Conservation (phyloP, 2,797 vertebrate genomes). For the Gephyroberyx darwinii region DNA sequence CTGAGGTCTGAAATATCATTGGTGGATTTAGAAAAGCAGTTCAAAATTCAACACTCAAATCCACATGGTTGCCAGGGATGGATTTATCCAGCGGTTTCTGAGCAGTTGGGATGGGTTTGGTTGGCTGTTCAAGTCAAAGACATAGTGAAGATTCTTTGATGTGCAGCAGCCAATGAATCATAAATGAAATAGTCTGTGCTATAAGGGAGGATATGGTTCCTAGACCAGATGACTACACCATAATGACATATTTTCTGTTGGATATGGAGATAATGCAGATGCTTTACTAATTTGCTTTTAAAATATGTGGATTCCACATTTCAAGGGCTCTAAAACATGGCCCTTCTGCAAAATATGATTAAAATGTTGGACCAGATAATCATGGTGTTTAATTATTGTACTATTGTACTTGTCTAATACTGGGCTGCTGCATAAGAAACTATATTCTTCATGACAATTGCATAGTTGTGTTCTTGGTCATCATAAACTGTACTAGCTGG, state of each 20-base stretch:
- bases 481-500: neutral
- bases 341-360: too few relatives aligned
- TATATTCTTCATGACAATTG: too few relatives aligned
- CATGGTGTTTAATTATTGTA: too few relatives aligned
- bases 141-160: neutral
- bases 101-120: neutral
- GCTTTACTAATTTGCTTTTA: too few relatives aligned
- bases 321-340: too few relatives aligned
- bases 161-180: neutral
- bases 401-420: too few relatives aligned
- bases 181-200: neutral
- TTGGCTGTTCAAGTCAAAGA: slow-evolving; percentile 1
- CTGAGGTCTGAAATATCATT: slow-evolving; percentile 7
- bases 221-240: neutral
- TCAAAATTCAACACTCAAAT: neutral
- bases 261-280: neutral
- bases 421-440: too few relatives aligned
- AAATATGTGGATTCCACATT: too few relatives aligned
- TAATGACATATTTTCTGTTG: neutral
- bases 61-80: neutral
- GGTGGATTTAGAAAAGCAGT: slow-evolving; percentile 11
- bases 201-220: neutral
- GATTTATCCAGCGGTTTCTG: neutral
- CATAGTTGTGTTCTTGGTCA: too few relatives aligned
- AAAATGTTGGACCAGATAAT: too few relatives aligned